These are phyloP conservation scores for Columba livia DNA, from an alignment of 2,113 vertebrate genomes.

Conservation along the genomic window DNA sequence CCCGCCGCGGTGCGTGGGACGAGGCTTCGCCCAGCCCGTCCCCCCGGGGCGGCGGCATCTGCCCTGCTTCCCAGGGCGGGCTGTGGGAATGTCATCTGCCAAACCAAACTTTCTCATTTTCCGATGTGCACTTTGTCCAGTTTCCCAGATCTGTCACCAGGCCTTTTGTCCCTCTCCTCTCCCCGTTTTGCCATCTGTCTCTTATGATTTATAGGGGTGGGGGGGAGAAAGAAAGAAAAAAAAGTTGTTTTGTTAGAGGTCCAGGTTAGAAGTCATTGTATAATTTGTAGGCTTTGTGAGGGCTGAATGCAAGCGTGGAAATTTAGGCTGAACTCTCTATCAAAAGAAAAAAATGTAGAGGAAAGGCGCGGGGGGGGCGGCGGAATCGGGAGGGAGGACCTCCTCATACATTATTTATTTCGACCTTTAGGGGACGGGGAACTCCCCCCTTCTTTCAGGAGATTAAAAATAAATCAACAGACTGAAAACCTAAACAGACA, in stretches of 20 bases:
- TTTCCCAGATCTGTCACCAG: conserved; percentile 73
- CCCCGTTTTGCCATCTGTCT: conserved; percentile 77
- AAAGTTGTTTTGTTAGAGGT: conserved; percentile 67
- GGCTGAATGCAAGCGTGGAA: conserved; percentile 83
- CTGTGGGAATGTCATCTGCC: conserved; percentile 79
- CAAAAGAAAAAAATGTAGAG: conserved; percentile 70
- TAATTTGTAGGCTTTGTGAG: conserved; percentile 86
- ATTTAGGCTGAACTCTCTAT: conserved; percentile 80
- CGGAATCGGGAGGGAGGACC: conserved; percentile 62
- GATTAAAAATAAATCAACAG: conserved; percentile 82
- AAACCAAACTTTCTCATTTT: conserved; percentile 73
- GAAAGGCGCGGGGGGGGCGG: not conserved
- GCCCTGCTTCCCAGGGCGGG: conserved; percentile 71
- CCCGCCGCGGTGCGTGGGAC: no score
- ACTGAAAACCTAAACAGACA: conserved; percentile 77
- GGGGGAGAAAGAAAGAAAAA: no score
- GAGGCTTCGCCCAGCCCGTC: not conserved
- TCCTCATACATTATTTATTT: conserved; percentile 84
- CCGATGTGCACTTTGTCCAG: conserved; percentile 79
- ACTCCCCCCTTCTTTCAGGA: conserved; percentile 78
- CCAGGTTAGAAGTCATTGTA: conserved; percentile 84
- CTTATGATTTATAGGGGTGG: conserved; percentile 68
- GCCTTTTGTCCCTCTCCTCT: conserved; percentile 66
- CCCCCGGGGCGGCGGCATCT: conserved; percentile 58
- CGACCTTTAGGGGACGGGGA: conserved; percentile 76